These are phyloP conservation scores for Halisarca cf. caerulea DNA, from an alignment of 37 sponge, comb jelly and placozoan species.

Conservation along the genomic window DNA sequence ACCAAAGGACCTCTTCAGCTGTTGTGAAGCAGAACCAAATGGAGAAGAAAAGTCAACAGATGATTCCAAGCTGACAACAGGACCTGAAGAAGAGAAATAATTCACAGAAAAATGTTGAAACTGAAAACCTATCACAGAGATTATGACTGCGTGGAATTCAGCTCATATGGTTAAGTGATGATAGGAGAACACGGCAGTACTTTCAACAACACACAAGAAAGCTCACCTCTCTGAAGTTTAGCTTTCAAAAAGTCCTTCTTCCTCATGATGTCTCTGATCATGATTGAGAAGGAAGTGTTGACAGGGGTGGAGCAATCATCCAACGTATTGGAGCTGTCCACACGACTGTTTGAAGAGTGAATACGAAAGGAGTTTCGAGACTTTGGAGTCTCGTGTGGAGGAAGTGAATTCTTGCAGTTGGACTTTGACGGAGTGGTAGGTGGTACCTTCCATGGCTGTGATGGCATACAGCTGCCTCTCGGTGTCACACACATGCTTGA, in stretches of 20 bases:
- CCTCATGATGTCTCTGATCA: constrained; percentile 7
- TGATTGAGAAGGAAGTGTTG: neutral
- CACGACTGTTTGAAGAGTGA: neutral
- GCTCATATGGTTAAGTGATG: no score
- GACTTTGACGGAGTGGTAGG: no score
- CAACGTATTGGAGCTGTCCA: neutral
- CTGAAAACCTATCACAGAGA: no score
- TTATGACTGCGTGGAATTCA: no score
- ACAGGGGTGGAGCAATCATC: no score
- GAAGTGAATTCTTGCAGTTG: no score
- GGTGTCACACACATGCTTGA: no score
- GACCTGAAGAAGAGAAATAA: neutral
- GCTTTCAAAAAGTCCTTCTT: constrained; percentile 19
- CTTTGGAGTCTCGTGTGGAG: neutral
- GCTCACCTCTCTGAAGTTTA: constrained; percentile 9
- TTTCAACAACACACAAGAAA: no score
- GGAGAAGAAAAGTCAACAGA: neutral
- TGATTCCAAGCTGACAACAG: neutral
- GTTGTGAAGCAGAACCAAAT: neutral
- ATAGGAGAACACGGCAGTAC: no score
- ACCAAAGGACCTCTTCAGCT: neutral
- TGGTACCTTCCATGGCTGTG: no score
- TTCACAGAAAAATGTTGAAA: neutral
- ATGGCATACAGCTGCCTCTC: no score
- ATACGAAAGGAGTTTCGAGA: neutral